phyloP scores from a whole-genome alignment of 2,113 vertebrate genomes.

The Empidonax traillii region DNA sequence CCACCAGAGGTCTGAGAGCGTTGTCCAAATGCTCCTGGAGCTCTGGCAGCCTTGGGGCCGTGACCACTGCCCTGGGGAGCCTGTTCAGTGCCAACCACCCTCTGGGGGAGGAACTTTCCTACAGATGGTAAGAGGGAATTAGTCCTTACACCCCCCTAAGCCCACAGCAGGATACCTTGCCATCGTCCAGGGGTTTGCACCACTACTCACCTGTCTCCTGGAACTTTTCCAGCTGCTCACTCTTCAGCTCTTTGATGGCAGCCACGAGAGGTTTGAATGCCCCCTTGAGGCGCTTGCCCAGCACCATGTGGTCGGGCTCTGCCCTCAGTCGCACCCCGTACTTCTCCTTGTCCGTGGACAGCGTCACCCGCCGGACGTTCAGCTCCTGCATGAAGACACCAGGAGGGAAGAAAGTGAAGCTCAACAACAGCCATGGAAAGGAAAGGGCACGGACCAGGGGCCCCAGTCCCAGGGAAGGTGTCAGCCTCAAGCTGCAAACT shows the following conservation, averaged over 20 bases:
- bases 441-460: neutral
- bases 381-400: conserved; percentile 79
- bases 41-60: neutral
- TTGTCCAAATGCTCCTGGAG: neutral
- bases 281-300: conserved; percentile 93
- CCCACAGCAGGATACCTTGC: neutral
- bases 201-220: conserved; percentile 82
- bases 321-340: conserved; percentile 90
- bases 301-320: conserved; percentile 96
- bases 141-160: neutral
- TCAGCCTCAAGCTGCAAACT: accelerated
- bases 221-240: conserved; percentile 87
- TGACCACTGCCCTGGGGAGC: neutral
- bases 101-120: neutral
- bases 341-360: conserved; percentile 90
- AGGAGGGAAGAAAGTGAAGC: neutral
- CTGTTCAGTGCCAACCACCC: accelerated
- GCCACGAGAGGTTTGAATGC: conserved; percentile 87
- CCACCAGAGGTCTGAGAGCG: accelerated
- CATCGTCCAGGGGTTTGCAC: accelerated
- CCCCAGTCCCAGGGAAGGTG: accelerated
- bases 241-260: conserved; percentile 89
- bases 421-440: neutral
- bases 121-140: neutral
- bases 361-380: conserved; percentile 89